Percentiles rank a stretch among this genome's conserved stretches.
Evolutionary conservation across 2,888 invertebrate species (phyloP).

Genomic region (Notodonta ziczac): DNA sequence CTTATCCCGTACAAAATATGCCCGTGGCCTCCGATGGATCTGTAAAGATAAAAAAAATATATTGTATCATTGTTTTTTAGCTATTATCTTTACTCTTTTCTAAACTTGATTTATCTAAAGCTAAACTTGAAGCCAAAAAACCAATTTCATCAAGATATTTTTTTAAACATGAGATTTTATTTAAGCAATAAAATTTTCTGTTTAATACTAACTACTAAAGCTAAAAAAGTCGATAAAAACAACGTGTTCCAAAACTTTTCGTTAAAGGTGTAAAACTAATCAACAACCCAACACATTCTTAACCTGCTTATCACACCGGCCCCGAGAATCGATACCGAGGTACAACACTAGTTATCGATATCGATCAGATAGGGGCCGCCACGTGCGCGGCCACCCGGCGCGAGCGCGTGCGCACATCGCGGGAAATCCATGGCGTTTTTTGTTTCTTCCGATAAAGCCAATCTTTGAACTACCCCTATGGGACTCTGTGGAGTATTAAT

Average conservation of each 20-base stretch:
- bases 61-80: not conserved
- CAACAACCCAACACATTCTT: constrained; percentile 21
- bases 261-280: constrained; percentile 7
- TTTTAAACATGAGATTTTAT: too few relatives aligned
- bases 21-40: constrained; percentile 76
- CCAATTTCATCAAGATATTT: too few relatives aligned
- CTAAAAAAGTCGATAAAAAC: not conserved
- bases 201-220: not conserved
- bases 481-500: constrained; percentile 9
- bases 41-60: constrained; percentile 51
- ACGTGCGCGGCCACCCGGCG: constrained; percentile 78
- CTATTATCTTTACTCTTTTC: too few relatives aligned
- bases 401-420: constrained; percentile 60
- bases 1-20: constrained; percentile 74
- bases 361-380: constrained; percentile 75
- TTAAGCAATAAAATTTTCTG: not conserved
- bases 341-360: constrained; percentile 62
- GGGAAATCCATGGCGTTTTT: constrained; percentile 46
- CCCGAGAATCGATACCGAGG: constrained; percentile 36
- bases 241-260: not conserved
- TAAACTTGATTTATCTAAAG: not conserved
- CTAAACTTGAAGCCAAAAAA: too few relatives aligned
- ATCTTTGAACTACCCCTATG: constrained; percentile 40
- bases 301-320: constrained; percentile 15
- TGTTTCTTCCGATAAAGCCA: constrained; percentile 43